Conservation (phyloP, 2,113 vertebrate genomes). For the Notiomystis cincta region DNA sequence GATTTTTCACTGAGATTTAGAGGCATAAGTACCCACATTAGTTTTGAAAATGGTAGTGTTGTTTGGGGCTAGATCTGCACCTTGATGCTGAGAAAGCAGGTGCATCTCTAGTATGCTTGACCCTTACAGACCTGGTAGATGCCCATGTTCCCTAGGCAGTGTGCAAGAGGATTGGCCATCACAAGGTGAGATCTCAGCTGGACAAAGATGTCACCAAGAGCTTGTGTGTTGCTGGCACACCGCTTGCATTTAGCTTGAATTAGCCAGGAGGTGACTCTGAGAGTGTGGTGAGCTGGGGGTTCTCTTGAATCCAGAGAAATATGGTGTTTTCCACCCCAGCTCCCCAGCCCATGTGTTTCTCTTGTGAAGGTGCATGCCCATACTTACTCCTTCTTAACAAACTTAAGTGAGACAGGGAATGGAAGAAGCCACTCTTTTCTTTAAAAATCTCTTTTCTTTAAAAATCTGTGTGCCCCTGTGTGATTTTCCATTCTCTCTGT, state of each 20-base stretch:
- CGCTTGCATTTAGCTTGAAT: not conserved
- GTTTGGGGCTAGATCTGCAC: not conserved
- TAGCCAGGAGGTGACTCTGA: not conserved
- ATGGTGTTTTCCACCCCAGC: not conserved
- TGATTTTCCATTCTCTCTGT: not conserved
- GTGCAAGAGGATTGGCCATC: rapidly evolving
- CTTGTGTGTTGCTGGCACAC: not conserved
- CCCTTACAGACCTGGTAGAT: not conserved
- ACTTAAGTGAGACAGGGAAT: not conserved
- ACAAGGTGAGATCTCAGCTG: not conserved
- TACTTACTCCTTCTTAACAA: not conserved
- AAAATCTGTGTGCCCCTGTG: not conserved
- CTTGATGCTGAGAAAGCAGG: not conserved
- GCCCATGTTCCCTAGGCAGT: rapidly evolving
- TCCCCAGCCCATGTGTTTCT: not conserved
- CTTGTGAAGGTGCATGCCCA: not conserved
- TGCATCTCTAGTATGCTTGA: not conserved
- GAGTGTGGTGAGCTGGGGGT: too few relatives aligned
- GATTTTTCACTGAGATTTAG: not conserved
- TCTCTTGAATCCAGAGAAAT: not conserved
- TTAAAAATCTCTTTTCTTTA: not conserved
- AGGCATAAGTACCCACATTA: not conserved
- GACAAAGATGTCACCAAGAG: not conserved
- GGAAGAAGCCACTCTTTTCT: not conserved
- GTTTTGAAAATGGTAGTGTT: not conserved